phyloP scores from a whole-genome alignment of 2,797 vertebrate genomes.

The Lemur catta region DNA sequence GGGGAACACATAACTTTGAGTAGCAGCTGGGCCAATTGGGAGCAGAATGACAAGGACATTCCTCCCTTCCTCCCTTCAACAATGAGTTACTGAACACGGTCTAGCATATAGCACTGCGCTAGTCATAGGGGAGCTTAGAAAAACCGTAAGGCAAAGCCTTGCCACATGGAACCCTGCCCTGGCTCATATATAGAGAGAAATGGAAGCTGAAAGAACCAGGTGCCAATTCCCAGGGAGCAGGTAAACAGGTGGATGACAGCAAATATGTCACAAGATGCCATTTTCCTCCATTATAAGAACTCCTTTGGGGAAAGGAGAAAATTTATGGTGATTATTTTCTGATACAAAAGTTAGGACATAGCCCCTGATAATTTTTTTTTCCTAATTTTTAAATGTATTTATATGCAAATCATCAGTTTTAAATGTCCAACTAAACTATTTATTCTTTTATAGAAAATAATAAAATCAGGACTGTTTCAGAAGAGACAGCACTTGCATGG shows the following conservation, averaged over 20 bases:
- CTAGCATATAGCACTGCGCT: not conserved
- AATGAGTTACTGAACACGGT: not conserved
- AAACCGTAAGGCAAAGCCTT: not conserved
- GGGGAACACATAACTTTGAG: not conserved
- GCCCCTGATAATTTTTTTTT: not conserved
- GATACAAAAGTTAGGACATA: not conserved
- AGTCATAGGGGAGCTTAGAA: not conserved
- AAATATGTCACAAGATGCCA: not conserved
- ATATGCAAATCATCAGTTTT: not conserved
- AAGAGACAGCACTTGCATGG: not conserved
- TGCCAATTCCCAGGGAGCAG: not conserved
- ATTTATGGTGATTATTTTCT: conserved; percentile 26
- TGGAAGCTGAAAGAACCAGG: not conserved
- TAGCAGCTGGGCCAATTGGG: not conserved
- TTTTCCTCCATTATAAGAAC: not conserved
- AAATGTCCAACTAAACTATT: not conserved
- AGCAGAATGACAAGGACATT: not conserved
- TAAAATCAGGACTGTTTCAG: not conserved
- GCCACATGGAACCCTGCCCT: not conserved
- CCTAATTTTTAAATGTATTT: conserved; percentile 4
- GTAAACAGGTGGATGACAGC: not conserved
- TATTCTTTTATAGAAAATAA: not conserved
- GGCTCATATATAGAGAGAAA: not conserved
- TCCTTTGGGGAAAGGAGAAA: not conserved
- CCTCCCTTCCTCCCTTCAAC: not conserved